Evolutionary conservation across 2,113 vertebrate genomes (phyloP).

Genomic region (Ondatra zibethicus): DNA sequence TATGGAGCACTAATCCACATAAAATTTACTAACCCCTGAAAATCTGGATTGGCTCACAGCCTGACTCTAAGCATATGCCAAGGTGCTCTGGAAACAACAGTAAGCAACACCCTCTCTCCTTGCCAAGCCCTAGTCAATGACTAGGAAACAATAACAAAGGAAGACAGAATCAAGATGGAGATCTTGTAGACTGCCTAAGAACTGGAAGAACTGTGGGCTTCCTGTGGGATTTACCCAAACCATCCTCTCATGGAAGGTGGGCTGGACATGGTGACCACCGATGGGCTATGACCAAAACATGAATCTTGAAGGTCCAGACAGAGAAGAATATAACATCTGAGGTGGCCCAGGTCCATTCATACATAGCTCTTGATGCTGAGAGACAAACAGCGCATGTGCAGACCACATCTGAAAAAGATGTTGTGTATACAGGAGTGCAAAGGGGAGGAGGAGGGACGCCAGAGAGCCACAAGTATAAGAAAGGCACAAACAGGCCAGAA

Average conservation of each 20-base stretch:
- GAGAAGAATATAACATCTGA: not conserved
- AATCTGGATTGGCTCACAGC: slow-evolving; percentile 23
- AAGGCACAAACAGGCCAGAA: not conserved
- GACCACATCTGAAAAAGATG: not conserved
- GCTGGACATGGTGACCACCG: not conserved
- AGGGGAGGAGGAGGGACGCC: not conserved
- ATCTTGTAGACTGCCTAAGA: not conserved
- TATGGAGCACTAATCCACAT: slow-evolving; percentile 50
- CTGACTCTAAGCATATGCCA: slow-evolving; percentile 41
- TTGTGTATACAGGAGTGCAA: not conserved
- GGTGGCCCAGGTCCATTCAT: not conserved
- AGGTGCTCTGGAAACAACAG: slow-evolving; percentile 21
- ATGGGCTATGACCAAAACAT: not conserved
- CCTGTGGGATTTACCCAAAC: not conserved
- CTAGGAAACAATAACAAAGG: slow-evolving; percentile 45
- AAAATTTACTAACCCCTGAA: slow-evolving; percentile 62
- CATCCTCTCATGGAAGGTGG: not conserved
- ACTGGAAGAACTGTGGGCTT: not conserved
- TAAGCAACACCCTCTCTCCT: slow-evolving; percentile 23
- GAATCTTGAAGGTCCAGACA: not conserved
- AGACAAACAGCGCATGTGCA: not conserved
- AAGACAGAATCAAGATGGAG: not conserved
- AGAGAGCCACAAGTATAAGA: not conserved
- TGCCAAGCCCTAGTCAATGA: not conserved
- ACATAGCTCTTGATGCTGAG: not conserved